These are phyloP conservation scores for Otus sunia DNA, from an alignment of 2,113 vertebrate genomes.

Conservation along the genomic window DNA sequence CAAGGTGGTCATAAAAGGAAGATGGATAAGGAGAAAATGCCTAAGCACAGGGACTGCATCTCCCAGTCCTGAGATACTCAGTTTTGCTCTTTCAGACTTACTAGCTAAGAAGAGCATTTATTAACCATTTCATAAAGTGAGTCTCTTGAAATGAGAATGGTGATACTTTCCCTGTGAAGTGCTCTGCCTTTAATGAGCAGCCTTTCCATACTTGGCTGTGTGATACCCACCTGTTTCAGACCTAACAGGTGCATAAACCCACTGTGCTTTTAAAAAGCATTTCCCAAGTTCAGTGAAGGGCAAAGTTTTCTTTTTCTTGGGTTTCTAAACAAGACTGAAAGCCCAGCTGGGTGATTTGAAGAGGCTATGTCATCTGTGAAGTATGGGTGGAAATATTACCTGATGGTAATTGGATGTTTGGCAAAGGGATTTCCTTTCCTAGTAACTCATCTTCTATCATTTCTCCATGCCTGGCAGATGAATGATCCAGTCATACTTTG, in stretches of 20 bases:
- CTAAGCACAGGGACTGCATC: background rate
- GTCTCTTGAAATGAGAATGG: background rate
- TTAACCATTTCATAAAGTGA: background rate
- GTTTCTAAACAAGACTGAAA: slow-evolving; percentile 26
- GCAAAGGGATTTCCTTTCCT: background rate
- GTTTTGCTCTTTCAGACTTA: background rate
- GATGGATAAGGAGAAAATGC: background rate
- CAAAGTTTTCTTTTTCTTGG: slow-evolving; percentile 35
- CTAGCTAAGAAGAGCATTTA: background rate
- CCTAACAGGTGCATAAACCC: background rate
- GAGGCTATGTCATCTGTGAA: background rate
- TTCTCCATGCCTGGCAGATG: slow-evolving; percentile 25
- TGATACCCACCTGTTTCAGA: background rate
- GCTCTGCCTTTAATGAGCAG: background rate
- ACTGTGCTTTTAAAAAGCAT: background rate
- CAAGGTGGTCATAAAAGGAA: background rate
- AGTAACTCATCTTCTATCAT: background rate
- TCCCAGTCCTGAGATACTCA: background rate
- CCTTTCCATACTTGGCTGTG: background rate
- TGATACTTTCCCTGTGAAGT: background rate
- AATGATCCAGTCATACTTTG: background rate
- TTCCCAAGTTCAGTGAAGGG: background rate
- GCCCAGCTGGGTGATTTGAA: background rate
- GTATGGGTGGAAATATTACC: background rate
- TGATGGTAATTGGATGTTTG: background rate